phyloP scores from a whole-genome alignment of 2,888 invertebrate genomes.

The Phengaris arion region DNA sequence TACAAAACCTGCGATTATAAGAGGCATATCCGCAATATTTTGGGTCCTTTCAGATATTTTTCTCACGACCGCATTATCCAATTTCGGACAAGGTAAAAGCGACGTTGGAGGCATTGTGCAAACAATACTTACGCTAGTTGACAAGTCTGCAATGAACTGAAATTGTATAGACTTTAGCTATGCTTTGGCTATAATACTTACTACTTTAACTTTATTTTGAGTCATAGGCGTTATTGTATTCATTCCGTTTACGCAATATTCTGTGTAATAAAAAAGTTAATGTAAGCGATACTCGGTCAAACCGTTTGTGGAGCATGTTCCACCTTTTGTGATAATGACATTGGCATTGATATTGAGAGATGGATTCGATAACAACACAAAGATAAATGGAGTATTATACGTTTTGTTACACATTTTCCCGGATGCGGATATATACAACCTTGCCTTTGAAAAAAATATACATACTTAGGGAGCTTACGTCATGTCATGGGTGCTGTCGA shows the following conservation, averaged over 20 bases:
- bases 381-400: slow-evolving; percentile 7
- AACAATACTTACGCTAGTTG: slow-evolving; percentile 1
- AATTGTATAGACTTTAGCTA: neutral
- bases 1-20: neutral
- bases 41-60: slow-evolving; percentile 10
- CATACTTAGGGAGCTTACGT: slow-evolving; percentile 13
- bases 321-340: slow-evolving; percentile 12
- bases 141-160: slow-evolving; percentile 15
- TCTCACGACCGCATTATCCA: slow-evolving; percentile 21
- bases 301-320: slow-evolving; percentile 6
- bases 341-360: slow-evolving; percentile 25
- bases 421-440: slow-evolving; percentile 24
- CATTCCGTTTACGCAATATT: slow-evolving; percentile 6
- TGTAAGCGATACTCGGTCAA: slow-evolving; percentile 10
- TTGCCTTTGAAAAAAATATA: slow-evolving; percentile 13
- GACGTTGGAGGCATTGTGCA: slow-evolving; percentile 5
- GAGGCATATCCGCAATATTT: slow-evolving; percentile 19
- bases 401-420: slow-evolving; percentile 21
- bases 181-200: too few relatives aligned
- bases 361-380: slow-evolving; percentile 17
- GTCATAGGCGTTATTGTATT: neutral
- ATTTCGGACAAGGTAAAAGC: slow-evolving; percentile 21
- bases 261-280: slow-evolving; percentile 6
- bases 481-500: neutral
- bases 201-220: neutral